A percentile compares a stretch with the other conserved stretches of the same genome.
Conservation (phyloP, 2,888 invertebrate species). For the Tiliacea citrago region DNA sequence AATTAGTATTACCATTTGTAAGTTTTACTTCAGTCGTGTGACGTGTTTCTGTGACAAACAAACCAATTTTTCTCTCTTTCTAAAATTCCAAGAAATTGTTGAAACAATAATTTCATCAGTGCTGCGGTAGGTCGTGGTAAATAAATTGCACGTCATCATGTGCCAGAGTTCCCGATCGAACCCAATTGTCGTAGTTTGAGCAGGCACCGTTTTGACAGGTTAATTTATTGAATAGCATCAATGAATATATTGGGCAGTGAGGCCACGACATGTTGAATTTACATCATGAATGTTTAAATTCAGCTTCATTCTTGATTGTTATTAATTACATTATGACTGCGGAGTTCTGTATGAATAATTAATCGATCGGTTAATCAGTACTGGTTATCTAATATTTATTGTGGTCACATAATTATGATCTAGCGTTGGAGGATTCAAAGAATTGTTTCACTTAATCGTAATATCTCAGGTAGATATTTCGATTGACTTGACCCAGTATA, state of each 20-base stretch:
- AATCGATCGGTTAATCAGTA: constrained; percentile 1
- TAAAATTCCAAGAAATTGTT: constrained; percentile 13
- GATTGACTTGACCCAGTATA: constrained; percentile 22
- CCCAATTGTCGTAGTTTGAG: constrained; percentile 68
- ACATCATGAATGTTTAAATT: constrained; percentile 40
- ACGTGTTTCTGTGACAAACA: neutral
- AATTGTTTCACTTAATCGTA: neutral
- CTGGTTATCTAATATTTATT: neutral
- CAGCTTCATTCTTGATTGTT: constrained; percentile 26
- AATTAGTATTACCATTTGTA: too few species aligned
- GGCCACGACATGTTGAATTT: constrained; percentile 39
- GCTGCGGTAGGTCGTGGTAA: constrained; percentile 36
- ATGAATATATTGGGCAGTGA: constrained; percentile 46
- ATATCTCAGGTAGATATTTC: constrained; percentile 5
- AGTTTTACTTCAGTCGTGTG: too few species aligned
- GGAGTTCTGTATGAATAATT: constrained; percentile 21
- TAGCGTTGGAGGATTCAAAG: neutral
- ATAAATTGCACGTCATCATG: constrained; percentile 67
- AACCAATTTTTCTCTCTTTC: neutral
- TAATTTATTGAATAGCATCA: constrained; percentile 75
- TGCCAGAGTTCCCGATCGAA: constrained; percentile 64
- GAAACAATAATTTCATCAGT: constrained; percentile 2
- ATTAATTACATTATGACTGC: constrained; percentile 36
- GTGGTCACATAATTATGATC: neutral
- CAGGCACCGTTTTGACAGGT: constrained; percentile 74